Evolutionary conservation across 2,888 invertebrate species (phyloP).

Genomic region (Notodonta ziczac): DNA sequence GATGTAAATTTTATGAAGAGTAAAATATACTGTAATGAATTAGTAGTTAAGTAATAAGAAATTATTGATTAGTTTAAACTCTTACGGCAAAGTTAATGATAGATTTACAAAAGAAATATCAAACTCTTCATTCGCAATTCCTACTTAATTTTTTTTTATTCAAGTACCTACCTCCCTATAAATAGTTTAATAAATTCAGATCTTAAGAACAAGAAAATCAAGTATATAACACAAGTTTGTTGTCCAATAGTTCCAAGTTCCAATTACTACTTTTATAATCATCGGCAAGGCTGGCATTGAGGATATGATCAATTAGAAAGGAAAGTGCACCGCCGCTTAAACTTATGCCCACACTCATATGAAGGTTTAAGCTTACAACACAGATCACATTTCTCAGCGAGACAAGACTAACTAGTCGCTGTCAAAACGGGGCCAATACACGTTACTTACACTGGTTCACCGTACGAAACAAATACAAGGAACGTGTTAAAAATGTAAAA

Average conservation of each 20-base stretch:
- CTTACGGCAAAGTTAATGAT: too few relatives aligned
- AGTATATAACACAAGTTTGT: conserved; percentile 5
- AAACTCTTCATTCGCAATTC: too few relatives aligned
- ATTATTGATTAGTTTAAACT: too few relatives aligned
- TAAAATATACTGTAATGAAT: too few relatives aligned
- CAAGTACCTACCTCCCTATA: neutral
- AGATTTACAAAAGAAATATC: too few relatives aligned
- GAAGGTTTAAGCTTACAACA: conserved; percentile 41
- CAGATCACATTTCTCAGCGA: conserved; percentile 44
- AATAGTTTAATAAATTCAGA: neutral
- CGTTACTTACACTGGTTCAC: conserved; percentile 26
- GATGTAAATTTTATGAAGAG: too few relatives aligned
- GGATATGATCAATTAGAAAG: conserved; percentile 48
- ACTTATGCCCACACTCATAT: conserved; percentile 36
- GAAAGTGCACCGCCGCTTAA: conserved; percentile 39
- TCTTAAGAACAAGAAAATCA: conserved; percentile 5
- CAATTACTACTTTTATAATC: conserved; percentile 17
- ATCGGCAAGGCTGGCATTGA: conserved; percentile 22
- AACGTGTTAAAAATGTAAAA: conserved; percentile 44
- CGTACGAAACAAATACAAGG: conserved; percentile 32
- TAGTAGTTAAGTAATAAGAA: too few relatives aligned
- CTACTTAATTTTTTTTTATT: too few relatives aligned
- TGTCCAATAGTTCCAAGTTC: conserved; percentile 9
- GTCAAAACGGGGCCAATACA: conserved; percentile 47
- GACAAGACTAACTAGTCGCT: conserved; percentile 48